Evolutionary conservation across 2,888 invertebrate species (phyloP), one percentile per base, ranked within the genome.

Genomic region (Plebejus melissa): DNA sequence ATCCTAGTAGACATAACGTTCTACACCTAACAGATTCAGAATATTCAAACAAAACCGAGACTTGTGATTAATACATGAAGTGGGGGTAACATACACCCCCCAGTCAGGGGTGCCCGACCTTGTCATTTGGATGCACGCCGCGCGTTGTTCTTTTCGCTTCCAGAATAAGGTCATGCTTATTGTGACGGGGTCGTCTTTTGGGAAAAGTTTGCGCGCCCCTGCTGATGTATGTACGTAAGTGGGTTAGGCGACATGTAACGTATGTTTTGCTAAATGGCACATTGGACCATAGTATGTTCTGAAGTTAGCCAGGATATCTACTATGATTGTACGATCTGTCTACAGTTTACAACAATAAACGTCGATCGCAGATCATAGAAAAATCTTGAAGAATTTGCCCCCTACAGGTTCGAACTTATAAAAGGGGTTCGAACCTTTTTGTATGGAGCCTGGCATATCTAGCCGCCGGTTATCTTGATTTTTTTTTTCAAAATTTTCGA

Each of bases 121-220:
- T 89, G 88, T 84, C 86, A 89, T 90, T 91, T 85, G 86, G 84
- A 90, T 90, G 87, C 91, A 80, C 81, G 82, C 83, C 88, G 87
- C 88, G 88, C 87, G 83, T 87, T 80, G 82, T 86, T 89, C 88
- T 89, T 89, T 87, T 88, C 87, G 87, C 83, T 83, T 79, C 78
- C 84, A 82, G 87, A 90, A 90, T 90, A 86, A 86, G 90, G 90
- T 88, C 90, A 88, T 84, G 83, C 86, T 87, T 82, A 86, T 86
- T 85, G 81, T 77, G 77, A 77, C 77, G 78, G 78, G 76, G 76
- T 74, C 74, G 69, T 74, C 74, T 75, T 76, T 60, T 32, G 72
- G 72, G 54, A 72, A 71, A 41, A 71, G 71, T 22, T 41, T 22
- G 22, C 13, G 28, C 38, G 58, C 36, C 16, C 58, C 16, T 54